Base-by-base conservation (phyloP, 2,888 invertebrate genomes). In the Metacarcinus magister region DNA sequence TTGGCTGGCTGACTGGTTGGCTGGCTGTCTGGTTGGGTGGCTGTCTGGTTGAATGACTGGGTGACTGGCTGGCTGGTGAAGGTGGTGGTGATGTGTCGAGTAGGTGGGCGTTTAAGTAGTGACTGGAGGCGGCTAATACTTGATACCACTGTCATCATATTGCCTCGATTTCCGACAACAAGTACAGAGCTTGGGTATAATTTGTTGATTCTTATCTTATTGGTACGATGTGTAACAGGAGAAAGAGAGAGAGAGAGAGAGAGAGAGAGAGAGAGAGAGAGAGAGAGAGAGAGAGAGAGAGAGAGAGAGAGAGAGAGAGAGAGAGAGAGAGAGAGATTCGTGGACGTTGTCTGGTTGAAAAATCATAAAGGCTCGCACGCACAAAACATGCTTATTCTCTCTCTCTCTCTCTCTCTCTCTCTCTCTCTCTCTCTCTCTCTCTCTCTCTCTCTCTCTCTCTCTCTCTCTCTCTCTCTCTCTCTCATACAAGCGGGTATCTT, bases 271-370 rank as follows among this genome's bases (percentile, higher is more conserved):
- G 54, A 54, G 28, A 91, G 91, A 91, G 5, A 91, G 91, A 91
- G 44, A 91, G 91, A 91, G 39, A 89, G 89, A 89, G 89, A 89
- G 89, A 89, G 89, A 89, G 89, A 89, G 89, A 89, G 89, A 89
- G 89, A 89, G 89, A 89, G 89, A 89, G 89, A 89, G 89, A 89
- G 89, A 89, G 89, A 89, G 89, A 89, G 90, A 91, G 90, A 91
- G 90, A 54, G 92, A 48, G 92, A 28, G 48, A 28, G 92, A 46
- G 54, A 92, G 48, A 32, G n/a, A 44, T 13, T 92, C 48, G 16
- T 2, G 16, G 46, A 92, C 8, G 48, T 46, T 23, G 23, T 43
- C n/a, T 43, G 91, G 5, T 23, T 16, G 43, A 91, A 46, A 13
- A 19, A 91, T n/a, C 43, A 91, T 13, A 91, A 8, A 89, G n/a